Percentiles rank a stretch among this genome's conserved stretches.
Evolutionary conservation across 2,113 vertebrate species (phyloP).

Genomic region (Tenrec ecaudatus): DNA sequence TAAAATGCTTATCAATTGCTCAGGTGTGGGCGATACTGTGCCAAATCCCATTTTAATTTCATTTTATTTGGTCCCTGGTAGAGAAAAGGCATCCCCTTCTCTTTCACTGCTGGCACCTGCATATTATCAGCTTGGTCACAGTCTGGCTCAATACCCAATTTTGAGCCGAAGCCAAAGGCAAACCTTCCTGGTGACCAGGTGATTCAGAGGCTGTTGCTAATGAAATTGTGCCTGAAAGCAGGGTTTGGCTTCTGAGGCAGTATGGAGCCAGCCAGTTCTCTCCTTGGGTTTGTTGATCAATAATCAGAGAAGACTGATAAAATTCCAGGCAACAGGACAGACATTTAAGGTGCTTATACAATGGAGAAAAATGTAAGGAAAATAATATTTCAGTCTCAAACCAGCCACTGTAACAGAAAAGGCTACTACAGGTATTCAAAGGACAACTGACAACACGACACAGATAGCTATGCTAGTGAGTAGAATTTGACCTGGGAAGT

Average conservation of each 20-base stretch:
- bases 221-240: conserved; percentile 15
- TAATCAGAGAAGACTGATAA: not conserved
- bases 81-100: not conserved
- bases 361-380: not conserved
- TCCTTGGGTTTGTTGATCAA: not conserved
- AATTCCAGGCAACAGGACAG: not conserved
- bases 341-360: not conserved
- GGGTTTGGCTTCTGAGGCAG: not conserved
- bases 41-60: conserved; percentile 41
- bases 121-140: not conserved
- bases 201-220: not conserved
- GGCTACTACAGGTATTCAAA: conserved; percentile 52
- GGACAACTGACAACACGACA: conserved; percentile 50
- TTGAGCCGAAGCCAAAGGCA: not conserved
- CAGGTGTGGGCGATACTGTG: not conserved
- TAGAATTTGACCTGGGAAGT: conserved; percentile 68
- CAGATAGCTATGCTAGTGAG: conserved; percentile 60
- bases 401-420: conserved; percentile 22
- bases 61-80: conserved; percentile 10
- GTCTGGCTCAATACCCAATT: conserved; percentile 15
- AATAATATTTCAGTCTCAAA: not conserved
- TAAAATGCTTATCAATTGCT: not conserved
- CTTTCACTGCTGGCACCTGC: not conserved
- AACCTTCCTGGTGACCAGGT: not conserved
- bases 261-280: not conserved